Conservation (phyloP, 2,113 vertebrate genomes). For the Synchiropus splendidus region DNA sequence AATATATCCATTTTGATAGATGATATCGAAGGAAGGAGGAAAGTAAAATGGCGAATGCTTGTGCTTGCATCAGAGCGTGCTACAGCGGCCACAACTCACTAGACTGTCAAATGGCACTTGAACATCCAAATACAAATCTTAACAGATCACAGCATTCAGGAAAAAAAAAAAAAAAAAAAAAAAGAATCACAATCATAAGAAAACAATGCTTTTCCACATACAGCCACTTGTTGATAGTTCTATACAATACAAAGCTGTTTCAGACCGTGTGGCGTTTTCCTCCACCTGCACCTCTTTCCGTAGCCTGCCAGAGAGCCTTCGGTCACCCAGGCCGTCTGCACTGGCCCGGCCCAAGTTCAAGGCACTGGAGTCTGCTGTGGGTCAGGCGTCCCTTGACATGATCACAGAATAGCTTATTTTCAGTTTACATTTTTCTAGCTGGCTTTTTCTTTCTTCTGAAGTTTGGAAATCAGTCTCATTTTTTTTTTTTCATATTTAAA, state of each 20-base stretch:
- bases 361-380: constrained; percentile 68
- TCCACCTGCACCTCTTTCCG: no score
- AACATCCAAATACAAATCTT: constrained; percentile 53
- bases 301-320: no score
- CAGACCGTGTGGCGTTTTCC: no score
- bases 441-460: no score
- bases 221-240: constrained; percentile 32
- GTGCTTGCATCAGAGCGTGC: constrained; percentile 73
- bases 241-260: constrained; percentile 48
- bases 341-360: constrained; percentile 56
- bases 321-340: no score
- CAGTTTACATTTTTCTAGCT: no score
- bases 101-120: constrained; percentile 73
- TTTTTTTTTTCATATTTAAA: not conserved
- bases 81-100: constrained; percentile 71
- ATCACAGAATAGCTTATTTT: constrained; percentile 30
- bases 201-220: constrained; percentile 34
- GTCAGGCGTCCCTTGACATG: constrained; percentile 27
- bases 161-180: constrained; percentile 49
- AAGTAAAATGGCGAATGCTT: constrained; percentile 53
- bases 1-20: constrained; percentile 64
- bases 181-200: constrained; percentile 40
- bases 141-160: constrained; percentile 56
- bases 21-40: constrained; percentile 12
- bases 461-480: not conserved